Evolutionary conservation across 1,140 invertebrate species (phyloP), one percentile per base, ranked within the genome.

Genomic region (Brachionus asplanchnoidis): DNA sequence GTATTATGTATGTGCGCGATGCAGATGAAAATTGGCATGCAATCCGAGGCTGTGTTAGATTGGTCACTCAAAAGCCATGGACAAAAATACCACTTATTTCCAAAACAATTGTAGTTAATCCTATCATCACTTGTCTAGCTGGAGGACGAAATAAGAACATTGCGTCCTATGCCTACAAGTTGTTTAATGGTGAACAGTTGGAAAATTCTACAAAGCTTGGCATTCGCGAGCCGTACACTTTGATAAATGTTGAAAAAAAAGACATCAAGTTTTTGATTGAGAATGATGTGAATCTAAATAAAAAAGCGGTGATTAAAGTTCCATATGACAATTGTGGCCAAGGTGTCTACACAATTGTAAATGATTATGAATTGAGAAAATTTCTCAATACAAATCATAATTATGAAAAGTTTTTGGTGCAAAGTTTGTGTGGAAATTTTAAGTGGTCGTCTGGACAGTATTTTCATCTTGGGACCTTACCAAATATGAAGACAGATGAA

Each of bases 281-380:
- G 17, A 56, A 79, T 32, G 40, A 79, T 40, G 26, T 12, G 5
- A 77, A 50, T 46, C 28, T 79, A 17, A 60, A 60, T 60, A 36
- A 32, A 44, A 56, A 79, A 56, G 46, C 23, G 2, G 77, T 79
- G 26, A 79, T 79, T 17, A 79, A 79, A 60, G 77, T 56, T n/a
- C 77, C 77, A 14, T 79, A 79, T 79, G 26, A 56, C 9, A 79
- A 79, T 79, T 28, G 46, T 79, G 77, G 77, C 20, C 77, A 79
- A 36, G 77, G 77, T 17, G 77, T 79, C 6, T 79, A 79, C 14
- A 79, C 77, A n/a, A 79, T 79, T 32, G 28, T 79, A n/a, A 79
- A 79, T 60, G 40, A 79, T 32, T 20, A 17, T 9, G 77, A 79
- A 32, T 56, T 79, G 28, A 17, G 36, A 79, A 36, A 79, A 44